Percentiles rank a stretch among this genome's conserved stretches.
These are phyloP conservation scores for Anneissia japonica DNA, from an alignment of 35 echinoderm and acorn worm species.

Conservation along the genomic window DNA sequence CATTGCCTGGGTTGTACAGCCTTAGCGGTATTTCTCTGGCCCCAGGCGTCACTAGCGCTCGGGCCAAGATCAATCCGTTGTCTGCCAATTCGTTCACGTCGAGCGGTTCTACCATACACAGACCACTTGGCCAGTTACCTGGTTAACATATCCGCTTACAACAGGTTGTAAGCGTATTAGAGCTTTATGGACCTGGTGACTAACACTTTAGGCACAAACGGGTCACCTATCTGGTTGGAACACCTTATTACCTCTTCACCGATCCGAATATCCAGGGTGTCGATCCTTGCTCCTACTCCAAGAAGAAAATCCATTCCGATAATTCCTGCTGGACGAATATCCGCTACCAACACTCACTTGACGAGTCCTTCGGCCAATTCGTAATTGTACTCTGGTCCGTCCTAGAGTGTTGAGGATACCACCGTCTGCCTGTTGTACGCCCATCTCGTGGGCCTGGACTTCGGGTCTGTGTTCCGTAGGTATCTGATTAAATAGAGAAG, in stretches of 20 bases:
- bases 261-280: not conserved
- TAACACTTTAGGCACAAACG: not conserved
- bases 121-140: not conserved
- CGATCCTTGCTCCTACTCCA: not conserved
- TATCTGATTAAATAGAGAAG: not conserved
- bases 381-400: not conserved
- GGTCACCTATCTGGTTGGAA: not conserved
- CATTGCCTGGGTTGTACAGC: not conserved
- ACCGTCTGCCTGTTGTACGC: not conserved
- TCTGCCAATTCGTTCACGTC: not conserved
- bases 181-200: not conserved
- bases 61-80: slow-evolving; percentile 1
- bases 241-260: not conserved
- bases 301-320: not conserved
- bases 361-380: not conserved
- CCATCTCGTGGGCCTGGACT: not conserved
- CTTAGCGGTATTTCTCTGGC: not conserved
- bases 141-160: not conserved
- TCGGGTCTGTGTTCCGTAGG: not conserved
- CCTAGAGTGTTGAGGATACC: not conserved
- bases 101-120: not conserved
- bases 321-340: not conserved
- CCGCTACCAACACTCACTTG: not conserved
- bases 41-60: not conserved
- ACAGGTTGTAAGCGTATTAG: no score